Conservation (phyloP, 2,888 invertebrate genomes). For the Yponomeuta plumbellus region DNA sequence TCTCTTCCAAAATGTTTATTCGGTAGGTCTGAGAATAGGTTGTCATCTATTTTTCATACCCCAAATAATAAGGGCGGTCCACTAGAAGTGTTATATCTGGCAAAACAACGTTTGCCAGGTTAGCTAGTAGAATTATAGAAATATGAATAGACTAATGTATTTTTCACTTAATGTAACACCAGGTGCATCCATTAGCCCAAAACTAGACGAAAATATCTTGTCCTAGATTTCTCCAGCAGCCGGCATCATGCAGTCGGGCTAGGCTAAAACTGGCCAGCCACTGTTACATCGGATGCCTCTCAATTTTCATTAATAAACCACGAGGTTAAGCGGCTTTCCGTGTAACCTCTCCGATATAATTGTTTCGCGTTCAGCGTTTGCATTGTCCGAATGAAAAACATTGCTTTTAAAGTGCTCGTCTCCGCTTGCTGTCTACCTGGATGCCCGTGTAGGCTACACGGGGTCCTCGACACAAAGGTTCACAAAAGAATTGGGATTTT, state of each 20-base stretch:
- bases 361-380: constrained; percentile 29
- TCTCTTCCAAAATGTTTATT: too few species aligned
- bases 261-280: constrained; percentile 50
- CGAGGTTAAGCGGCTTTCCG: constrained; percentile 70
- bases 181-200: neutral
- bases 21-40: too few species aligned
- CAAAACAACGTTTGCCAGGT: too few species aligned
- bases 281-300: constrained; percentile 62
- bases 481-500: neutral
- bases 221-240: constrained; percentile 49
- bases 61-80: too few species aligned
- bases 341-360: constrained; percentile 61
- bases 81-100: too few species aligned
- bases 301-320: constrained; percentile 74
- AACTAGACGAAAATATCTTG: constrained; percentile 46
- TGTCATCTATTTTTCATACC: too few species aligned
- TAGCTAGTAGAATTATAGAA: too few species aligned
- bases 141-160: too few species aligned
- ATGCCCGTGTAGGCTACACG: too few species aligned
- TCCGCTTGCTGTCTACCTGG: too few species aligned
- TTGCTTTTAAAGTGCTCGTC: neutral
- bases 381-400: constrained; percentile 27
- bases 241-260: constrained; percentile 34
- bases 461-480: neutral
- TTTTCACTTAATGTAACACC: neutral